Conservation (phyloP, 37 sponge, comb jelly and placozoan species). For the Haliclona indistincta region DNA sequence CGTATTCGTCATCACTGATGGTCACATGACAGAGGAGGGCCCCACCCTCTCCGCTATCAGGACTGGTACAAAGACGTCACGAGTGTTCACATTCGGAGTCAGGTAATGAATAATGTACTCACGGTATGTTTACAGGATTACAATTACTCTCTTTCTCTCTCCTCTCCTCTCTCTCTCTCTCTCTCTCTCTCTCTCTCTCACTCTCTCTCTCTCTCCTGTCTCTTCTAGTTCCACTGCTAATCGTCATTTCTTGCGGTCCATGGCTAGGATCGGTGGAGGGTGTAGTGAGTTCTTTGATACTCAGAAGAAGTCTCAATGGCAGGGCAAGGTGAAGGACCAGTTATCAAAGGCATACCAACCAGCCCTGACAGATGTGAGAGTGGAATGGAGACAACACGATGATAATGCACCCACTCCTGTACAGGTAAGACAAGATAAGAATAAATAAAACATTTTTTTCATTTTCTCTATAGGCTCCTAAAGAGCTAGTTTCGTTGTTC, state of each 20-base stretch:
- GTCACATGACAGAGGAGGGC: conserved; percentile 85
- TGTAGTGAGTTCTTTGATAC: conserved; percentile 80
- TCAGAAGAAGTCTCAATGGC: conserved; percentile 92
- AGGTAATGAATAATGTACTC: conserved; percentile 45
- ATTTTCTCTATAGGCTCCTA: conserved; percentile 66
- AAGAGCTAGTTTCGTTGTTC: conserved; percentile 84
- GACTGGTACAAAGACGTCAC: conserved; percentile 18
- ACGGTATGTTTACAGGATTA: neutral
- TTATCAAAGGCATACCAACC: conserved; percentile 90
- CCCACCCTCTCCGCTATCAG: conserved; percentile 64
- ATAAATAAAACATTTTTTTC: neutral
- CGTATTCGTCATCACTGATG: conserved; percentile 88
- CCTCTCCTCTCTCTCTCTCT: neutral
- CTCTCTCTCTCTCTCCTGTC: neutral
- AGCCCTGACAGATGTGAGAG: conserved; percentile 81
- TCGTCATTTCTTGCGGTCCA: conserved; percentile 80
- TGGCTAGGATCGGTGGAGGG: conserved; percentile 91
- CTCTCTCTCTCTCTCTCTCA: conserved; percentile 6
- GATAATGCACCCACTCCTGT: conserved; percentile 61
- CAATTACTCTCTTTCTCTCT: neutral
- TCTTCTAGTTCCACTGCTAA: conserved; percentile 77
- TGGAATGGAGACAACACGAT: conserved; percentile 89
- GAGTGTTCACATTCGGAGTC: conserved; percentile 85
- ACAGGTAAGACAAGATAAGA: conserved; percentile 35
- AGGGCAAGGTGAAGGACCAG: conserved; percentile 79